A percentile compares a stretch with the other conserved stretches of the same genome.
Conservation (phyloP, 53 echinoderm and acorn worm genomes). For the Paracentrotus lividus region DNA sequence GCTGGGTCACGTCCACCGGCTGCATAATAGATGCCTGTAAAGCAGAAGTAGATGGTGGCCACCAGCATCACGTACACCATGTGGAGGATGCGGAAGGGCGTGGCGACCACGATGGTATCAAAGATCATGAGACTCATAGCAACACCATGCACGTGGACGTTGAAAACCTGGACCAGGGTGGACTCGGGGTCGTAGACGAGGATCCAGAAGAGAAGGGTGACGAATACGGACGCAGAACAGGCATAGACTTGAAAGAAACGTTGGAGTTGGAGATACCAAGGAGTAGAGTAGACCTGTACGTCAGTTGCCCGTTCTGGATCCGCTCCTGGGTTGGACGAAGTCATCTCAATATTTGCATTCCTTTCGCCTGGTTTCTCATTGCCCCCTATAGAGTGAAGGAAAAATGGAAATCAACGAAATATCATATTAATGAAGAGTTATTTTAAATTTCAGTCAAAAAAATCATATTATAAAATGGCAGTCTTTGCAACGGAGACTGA, state of each 20-base stretch:
- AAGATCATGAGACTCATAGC: conserved; percentile 76
- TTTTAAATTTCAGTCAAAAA: no score
- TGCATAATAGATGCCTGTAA: conserved; percentile 79
- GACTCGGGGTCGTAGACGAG: conserved; percentile 79
- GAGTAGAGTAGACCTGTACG: not conserved
- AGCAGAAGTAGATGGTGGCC: conserved; percentile 80
- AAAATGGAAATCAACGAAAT: no score
- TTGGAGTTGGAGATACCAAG: conserved; percentile 77
- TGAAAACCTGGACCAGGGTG: conserved; percentile 66
- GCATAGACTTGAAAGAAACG: conserved; percentile 80
- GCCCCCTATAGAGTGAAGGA: not conserved
- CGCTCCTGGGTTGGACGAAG: not conserved
- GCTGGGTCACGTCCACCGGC: conserved; percentile 83
- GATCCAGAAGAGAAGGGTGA: conserved; percentile 79
- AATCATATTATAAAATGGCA: no score
- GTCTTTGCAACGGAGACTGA: no score
- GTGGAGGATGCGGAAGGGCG: conserved; percentile 85
- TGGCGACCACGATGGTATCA: conserved; percentile 80
- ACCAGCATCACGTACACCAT: conserved; percentile 74
- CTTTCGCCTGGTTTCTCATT: not conserved
- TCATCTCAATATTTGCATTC: not conserved
- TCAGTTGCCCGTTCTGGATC: not conserved
- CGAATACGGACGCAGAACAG: conserved; percentile 74
- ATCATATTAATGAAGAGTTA: no score
- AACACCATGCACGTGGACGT: conserved; percentile 85